Base-by-base conservation (phyloP, 2,113 vertebrate genomes). In the Sphyrna mokarran region DNA sequence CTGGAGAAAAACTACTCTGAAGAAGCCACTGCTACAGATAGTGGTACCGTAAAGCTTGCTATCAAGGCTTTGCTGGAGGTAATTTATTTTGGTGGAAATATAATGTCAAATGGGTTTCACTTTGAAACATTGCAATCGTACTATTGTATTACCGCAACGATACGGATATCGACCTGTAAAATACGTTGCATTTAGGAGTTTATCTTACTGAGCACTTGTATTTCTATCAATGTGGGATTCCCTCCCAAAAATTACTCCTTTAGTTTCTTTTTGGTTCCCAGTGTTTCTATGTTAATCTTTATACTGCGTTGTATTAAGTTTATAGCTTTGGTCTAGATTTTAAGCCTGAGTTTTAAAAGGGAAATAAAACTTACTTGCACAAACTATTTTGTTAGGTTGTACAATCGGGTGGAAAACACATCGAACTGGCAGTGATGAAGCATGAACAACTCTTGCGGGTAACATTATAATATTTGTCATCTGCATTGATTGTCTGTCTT, bases 1-100 rank as follows among this genome's bases (percentile, higher is more conserved):
- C 97, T 98, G 96, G 98, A 98, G 97, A 98, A 98, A 93, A 98
- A 98, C 96, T 98, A 98, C 6, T 98, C 98, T 0, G 98, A 98
- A 0, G 98, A 98, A 96, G 98, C 98, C 96, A 98, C 98, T 4
- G 98, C 98, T 95, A 98, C 98, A 0, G 98, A 98, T 9, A 98
- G 98, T n/a, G 96, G 98, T 70, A 98, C 98, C 58, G 97, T 98
- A 78, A 98, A 98, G 96, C 97, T 98, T 61, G 98, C 98, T 26
- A 98, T 98, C 97, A 98, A 98, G 96, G 98, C 98, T 29, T 98
- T 98, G 6, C 97, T 98, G 0, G 98, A 98, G 97, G 98, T 98
- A 95, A 96, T 97, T 95, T 66, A 8, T 95, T 66, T 70, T n/a
- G 37, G 43, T 61, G 14, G 20, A 95, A 95, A 70, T 40, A 9